A percentile compares a stretch with the other conserved stretches of the same genome.
Evolutionary conservation across 2,113 vertebrate genomes (phyloP).

Genomic region (Myotis lucifugus): DNA sequence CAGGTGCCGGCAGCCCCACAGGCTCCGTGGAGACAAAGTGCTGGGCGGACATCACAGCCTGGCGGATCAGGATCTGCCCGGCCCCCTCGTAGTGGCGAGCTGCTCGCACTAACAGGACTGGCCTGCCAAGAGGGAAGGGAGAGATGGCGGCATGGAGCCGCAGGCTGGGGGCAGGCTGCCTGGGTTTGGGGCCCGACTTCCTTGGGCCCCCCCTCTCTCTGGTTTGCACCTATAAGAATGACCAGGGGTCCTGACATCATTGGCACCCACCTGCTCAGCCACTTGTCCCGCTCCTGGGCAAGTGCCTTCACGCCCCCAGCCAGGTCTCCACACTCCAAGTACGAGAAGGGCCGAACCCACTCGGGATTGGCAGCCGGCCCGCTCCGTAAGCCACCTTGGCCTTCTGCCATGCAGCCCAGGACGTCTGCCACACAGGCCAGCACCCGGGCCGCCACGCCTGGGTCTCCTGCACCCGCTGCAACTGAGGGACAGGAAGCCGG

Average conservation of each 20-base stretch:
- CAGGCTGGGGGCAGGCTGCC: background rate
- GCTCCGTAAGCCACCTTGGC: conserved; percentile 91
- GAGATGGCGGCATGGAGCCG: accelerated
- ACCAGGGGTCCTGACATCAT: background rate
- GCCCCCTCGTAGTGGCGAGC: conserved; percentile 96
- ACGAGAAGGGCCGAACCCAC: conserved; percentile 88
- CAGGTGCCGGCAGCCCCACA: conserved; percentile 82
- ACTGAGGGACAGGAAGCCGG: conserved; percentile 82
- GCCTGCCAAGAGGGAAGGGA: conserved; percentile 81
- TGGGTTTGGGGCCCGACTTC: background rate
- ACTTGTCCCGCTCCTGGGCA: conserved; percentile 87
- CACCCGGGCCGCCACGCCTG: conserved; percentile 89
- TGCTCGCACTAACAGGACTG: conserved; percentile 91
- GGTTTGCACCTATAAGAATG: background rate
- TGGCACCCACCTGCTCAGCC: conserved; percentile 90
- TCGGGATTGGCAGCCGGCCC: conserved; percentile 94
- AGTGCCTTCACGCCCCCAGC: conserved; percentile 84
- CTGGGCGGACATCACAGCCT: conserved; percentile 93
- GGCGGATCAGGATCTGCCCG: conserved; percentile 92
- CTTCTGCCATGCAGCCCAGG: conserved; percentile 92
- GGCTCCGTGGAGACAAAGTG: conserved; percentile 85
- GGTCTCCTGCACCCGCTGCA: conserved; percentile 81
- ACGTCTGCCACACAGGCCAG: conserved; percentile 94
- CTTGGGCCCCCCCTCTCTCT: background rate
- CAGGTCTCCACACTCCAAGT: conserved; percentile 88